A percentile compares a stretch with the other conserved stretches of the same genome.
phyloP scores from a whole-genome alignment of 2,888 invertebrate species.

The Dromius quadrimaculatus region DNA sequence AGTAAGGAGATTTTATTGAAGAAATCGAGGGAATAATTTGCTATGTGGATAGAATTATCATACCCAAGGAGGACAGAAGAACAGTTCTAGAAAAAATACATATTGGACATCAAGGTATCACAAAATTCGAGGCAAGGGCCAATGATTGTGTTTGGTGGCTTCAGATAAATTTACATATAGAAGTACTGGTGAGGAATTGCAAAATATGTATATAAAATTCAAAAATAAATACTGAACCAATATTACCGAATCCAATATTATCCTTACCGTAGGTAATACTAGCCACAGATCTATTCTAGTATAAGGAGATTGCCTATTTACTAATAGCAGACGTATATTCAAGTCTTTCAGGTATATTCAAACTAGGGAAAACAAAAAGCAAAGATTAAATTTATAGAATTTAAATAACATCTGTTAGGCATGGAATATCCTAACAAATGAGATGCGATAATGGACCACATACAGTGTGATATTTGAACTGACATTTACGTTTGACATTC shows the following conservation, averaged over 20 bases:
- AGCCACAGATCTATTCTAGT: constrained; percentile 56
- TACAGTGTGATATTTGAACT: too few relatives aligned
- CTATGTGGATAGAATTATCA: constrained; percentile 54
- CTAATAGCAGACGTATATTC: constrained; percentile 57
- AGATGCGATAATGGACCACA: constrained; percentile 56
- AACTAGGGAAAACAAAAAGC: constrained; percentile 52
- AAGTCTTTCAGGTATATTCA: constrained; percentile 55
- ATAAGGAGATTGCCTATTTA: constrained; percentile 54
- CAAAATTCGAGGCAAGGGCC: constrained; percentile 54
- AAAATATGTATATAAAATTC: constrained; percentile 54
- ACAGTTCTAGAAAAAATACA: constrained; percentile 56
- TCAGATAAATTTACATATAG: constrained; percentile 54
- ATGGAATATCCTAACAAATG: constrained; percentile 54
- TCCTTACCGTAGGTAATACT: constrained; percentile 55
- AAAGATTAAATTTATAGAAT: constrained; percentile 52
- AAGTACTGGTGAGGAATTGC: constrained; percentile 55
- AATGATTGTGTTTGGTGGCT: constrained; percentile 57
- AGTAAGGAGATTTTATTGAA: constrained; percentile 26
- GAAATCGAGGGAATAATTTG: constrained; percentile 52
- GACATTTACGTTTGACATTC: too few relatives aligned
- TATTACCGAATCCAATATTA: constrained; percentile 54
- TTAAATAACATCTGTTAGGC: constrained; percentile 55
- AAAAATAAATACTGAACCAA: constrained; percentile 54
- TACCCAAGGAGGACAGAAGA: constrained; percentile 55
- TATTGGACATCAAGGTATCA: constrained; percentile 57